Conservation (phyloP, 1,140 invertebrate genomes). For the Drosophila simulans region DNA sequence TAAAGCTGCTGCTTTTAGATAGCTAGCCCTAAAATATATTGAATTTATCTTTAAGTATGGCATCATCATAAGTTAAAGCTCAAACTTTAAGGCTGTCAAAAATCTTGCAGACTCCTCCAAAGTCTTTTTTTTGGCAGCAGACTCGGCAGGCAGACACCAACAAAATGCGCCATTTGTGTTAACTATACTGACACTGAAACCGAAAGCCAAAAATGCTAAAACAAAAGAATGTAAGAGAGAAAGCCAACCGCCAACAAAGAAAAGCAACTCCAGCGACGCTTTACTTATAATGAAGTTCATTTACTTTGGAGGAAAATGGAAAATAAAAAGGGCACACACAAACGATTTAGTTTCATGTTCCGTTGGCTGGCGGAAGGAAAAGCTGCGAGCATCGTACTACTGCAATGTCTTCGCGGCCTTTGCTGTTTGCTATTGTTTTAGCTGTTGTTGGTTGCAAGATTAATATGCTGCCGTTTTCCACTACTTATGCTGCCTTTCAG, state of each 20-base stretch:
- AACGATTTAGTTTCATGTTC: constrained; percentile 66
- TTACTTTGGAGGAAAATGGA: constrained; percentile 49
- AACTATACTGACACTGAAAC: constrained; percentile 46
- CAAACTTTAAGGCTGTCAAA: constrained; percentile 11
- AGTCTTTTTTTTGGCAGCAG: constrained; percentile 19
- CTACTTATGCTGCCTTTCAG: constrained; percentile 80
- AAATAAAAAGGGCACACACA: constrained; percentile 47
- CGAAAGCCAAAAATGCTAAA: constrained; percentile 39
- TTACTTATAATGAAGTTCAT: constrained; percentile 78
- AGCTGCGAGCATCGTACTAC: constrained; percentile 41
- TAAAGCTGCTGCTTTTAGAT: not conserved
- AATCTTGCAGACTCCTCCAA: not conserved
- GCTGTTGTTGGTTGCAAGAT: constrained; percentile 65
- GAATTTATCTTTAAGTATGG: too few species aligned
- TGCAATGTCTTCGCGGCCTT: constrained; percentile 40
- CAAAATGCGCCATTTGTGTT: constrained; percentile 18
- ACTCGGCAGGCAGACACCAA: constrained; percentile 18
- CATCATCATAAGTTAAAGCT: not conserved
- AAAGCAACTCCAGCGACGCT: constrained; percentile 29
- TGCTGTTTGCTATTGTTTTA: constrained; percentile 50
- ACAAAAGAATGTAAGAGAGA: not conserved
- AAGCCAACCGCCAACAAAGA: constrained; percentile 5
- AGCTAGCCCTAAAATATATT: too few species aligned
- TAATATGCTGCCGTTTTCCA: constrained; percentile 79
- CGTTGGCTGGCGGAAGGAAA: constrained; percentile 31